Evolutionary conservation across 1,140 invertebrate genomes (phyloP).

Genomic region (Cotesia vestalis): DNA sequence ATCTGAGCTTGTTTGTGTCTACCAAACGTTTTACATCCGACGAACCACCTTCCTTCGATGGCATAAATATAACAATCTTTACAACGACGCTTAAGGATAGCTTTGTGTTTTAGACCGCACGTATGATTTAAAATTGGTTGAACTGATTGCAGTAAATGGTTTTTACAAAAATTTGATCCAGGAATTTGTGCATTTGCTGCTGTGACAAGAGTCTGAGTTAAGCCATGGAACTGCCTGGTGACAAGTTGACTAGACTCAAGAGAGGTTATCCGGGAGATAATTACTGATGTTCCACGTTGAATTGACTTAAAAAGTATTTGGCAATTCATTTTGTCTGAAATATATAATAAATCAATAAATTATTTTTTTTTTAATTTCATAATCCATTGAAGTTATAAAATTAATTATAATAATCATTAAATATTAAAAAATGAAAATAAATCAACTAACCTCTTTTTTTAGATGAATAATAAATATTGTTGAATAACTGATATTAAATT

Average conservation of each 20-base stretch:
- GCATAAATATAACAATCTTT: constrained; percentile 81
- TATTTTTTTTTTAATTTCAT: background rate
- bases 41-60: constrained; percentile 73
- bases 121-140: constrained; percentile 15
- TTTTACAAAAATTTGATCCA: background rate
- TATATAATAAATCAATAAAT: background rate
- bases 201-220: constrained; percentile 10
- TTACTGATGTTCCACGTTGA: background rate
- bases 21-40: constrained; percentile 78
- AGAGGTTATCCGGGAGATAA: background rate
- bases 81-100: constrained; percentile 72
- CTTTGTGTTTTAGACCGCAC: constrained; percentile 71
- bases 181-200: background rate
- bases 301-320: constrained; percentile 3
- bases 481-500: background rate
- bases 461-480: background rate
- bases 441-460: background rate
- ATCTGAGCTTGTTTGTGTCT: constrained; percentile 83
- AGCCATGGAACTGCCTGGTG: background rate
- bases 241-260: background rate
- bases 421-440: background rate
- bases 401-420: background rate
- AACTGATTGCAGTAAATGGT: constrained; percentile 30
- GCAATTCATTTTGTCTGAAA: constrained; percentile 21
- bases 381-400: background rate